Evolutionary conservation across 2,113 vertebrate genomes (phyloP), one percentile per base, ranked within the genome.

Genomic region (Scopus umbretta): DNA sequence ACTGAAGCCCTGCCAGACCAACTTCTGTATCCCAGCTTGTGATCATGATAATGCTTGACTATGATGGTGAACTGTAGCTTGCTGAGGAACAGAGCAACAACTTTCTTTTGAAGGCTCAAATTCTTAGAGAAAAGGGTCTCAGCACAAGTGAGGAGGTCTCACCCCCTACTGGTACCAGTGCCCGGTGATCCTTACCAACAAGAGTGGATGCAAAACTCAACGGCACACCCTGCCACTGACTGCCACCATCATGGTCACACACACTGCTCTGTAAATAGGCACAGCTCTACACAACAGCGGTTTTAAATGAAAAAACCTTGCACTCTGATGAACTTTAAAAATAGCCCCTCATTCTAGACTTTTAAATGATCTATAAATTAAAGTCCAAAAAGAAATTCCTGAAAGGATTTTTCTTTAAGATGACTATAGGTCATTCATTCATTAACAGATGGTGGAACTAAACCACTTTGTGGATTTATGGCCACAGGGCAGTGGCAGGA

Each of bases 401-500:
- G 43, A 56, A 68, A 61, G 12, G 3, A 5, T 30, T 88, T 67
- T 58, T 85, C 53, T 62, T 74, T 63, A 65, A 20, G 19, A 56
- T 23, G 5, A 61, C 52, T 53, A 6, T 2, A 73, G 38, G 16
- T 91, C 27, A 49, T 29, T 76, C n/a, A 56, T 26, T 82, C 32
- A 73, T 29, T 49, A 66, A 29, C 34, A 63, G 16, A 14, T 1
- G 1, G 29, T 10, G 32, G 32, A 76, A 34, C 32, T 22, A 53
- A 22, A 81, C 32, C 7, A 38, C 36, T 36, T n/a, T 7, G 16
- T 40, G 40, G 23, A 72, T 76, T 63, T 82, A 73, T 4, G 14
- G 36, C 10, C 50, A 73, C 0, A 1, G 8, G 20, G 23, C 40
- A 91, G n/a, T 0, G 0, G 52, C 43, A 93, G 25, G 20, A 88